These are phyloP conservation scores for Cyprinodon brontotheroides DNA, from an alignment of 2,113 vertebrate species.

Conservation along the genomic window DNA sequence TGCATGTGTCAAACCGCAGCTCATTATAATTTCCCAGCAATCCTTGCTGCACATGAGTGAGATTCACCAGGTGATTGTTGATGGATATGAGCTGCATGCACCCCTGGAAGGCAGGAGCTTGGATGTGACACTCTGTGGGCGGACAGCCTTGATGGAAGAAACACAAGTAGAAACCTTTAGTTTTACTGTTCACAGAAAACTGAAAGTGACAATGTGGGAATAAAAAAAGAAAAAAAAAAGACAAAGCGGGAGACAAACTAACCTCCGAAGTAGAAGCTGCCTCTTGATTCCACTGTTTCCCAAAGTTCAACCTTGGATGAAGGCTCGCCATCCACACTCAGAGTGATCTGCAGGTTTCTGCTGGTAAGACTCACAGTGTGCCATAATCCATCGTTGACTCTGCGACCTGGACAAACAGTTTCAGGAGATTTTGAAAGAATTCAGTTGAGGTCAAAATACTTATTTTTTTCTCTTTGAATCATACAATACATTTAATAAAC, in stretches of 20 bases:
- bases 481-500: no score
- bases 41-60: constrained; percentile 91
- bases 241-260: constrained; percentile 8
- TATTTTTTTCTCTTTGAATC: no score
- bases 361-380: constrained; percentile 87
- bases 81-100: constrained; percentile 94
- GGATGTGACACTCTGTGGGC: constrained; percentile 83
- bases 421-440: no score
- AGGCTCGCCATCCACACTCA: constrained; percentile 86
- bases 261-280: constrained; percentile 93
- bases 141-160: constrained; percentile 85
- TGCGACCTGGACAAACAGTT: constrained; percentile 76
- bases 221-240: background rate
- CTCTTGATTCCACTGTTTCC: constrained; percentile 83
- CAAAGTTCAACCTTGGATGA: constrained; percentile 82
- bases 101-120: constrained; percentile 90
- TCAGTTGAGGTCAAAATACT: no score
- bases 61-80: constrained; percentile 92
- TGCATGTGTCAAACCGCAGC: constrained; percentile 94
- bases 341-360: constrained; percentile 83
- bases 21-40: constrained; percentile 91
- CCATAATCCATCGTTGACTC: constrained; percentile 92
- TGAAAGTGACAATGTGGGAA: background rate
- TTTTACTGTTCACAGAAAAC: background rate
- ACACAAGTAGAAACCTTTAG: constrained; percentile 6